Evolutionary conservation across 1,140 invertebrate genomes (phyloP).

Genomic region (Drosophila melanica): DNA sequence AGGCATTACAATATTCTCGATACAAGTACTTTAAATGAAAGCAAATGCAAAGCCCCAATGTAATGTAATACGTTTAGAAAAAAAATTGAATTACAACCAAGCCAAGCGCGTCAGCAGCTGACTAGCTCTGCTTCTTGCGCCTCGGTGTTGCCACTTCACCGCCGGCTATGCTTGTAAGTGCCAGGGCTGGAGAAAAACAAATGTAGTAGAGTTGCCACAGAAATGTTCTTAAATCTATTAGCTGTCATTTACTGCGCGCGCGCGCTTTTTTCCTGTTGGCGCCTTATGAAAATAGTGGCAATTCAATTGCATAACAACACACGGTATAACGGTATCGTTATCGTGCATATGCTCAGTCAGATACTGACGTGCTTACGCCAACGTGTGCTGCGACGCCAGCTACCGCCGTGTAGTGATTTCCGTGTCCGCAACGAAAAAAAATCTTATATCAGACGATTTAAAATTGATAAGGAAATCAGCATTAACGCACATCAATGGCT

Average conservation of each 20-base stretch:
- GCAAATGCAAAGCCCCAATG: slow-evolving; percentile 1
- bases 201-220: slow-evolving; percentile 1
- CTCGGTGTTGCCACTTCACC: slow-evolving; percentile 17
- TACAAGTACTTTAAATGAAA: not conserved
- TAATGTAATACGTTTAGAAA: slow-evolving; percentile 38
- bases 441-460: slow-evolving; percentile 18
- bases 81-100: slow-evolving; percentile 65
- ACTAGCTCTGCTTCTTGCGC: slow-evolving; percentile 28
- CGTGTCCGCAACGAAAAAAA: slow-evolving; percentile 16
- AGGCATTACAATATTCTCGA: not conserved
- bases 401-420: slow-evolving; percentile 32
- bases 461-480: slow-evolving; percentile 26
- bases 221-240: slow-evolving; percentile 26
- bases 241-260: slow-evolving; percentile 57
- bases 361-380: slow-evolving; percentile 70
- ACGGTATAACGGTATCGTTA: slow-evolving; percentile 74
- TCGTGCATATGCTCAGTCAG: slow-evolving; percentile 68
- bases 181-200: slow-evolving; percentile 19
- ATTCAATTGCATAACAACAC: slow-evolving; percentile 77
- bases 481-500: slow-evolving; percentile 25
- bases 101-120: slow-evolving; percentile 67
- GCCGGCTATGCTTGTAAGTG: not conserved
- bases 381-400: slow-evolving; percentile 47
- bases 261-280: slow-evolving; percentile 56
- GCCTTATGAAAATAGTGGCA: slow-evolving; percentile 62